Evolutionary conservation across 1,140 invertebrate species (phyloP).

Genomic region (Solenopsis invicta): DNA sequence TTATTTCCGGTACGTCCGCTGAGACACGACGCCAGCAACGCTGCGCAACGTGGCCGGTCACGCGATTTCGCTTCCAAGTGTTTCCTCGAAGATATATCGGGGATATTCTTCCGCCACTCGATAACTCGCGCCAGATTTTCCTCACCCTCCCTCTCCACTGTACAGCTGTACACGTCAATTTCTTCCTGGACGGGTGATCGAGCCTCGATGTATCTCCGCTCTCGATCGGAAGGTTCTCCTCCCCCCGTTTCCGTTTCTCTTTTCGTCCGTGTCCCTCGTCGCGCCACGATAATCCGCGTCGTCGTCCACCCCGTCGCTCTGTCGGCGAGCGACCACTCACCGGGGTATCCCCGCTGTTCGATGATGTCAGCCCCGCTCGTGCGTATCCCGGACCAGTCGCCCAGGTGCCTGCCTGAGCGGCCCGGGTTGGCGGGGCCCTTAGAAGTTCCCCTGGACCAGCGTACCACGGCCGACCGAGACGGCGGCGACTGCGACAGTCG

Average conservation of each 20-base stretch:
- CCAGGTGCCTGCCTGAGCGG: slow-evolving; percentile 75
- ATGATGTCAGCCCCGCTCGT: slow-evolving; percentile 79
- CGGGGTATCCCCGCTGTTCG: slow-evolving; percentile 53
- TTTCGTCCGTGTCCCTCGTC: slow-evolving; percentile 27
- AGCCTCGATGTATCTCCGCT: slow-evolving; percentile 26
- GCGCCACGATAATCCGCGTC: slow-evolving; percentile 24
- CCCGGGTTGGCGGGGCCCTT: slow-evolving; percentile 79
- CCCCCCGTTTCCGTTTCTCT: slow-evolving; percentile 19
- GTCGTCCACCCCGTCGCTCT: slow-evolving; percentile 23
- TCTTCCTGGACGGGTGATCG: slow-evolving; percentile 24
- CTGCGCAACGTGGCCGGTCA: background rate
- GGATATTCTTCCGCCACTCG: slow-evolving; percentile 13
- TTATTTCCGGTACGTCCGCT: slow-evolving; percentile 22
- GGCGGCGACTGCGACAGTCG: slow-evolving; percentile 25
- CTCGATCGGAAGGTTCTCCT: background rate
- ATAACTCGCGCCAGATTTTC: slow-evolving; percentile 15
- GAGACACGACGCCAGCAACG: slow-evolving; percentile 5
- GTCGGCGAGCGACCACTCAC: slow-evolving; percentile 36
- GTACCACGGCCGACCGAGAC: slow-evolving; percentile 58
- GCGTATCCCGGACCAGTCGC: slow-evolving; percentile 75
- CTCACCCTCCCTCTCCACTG: slow-evolving; percentile 7
- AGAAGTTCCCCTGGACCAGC: slow-evolving; percentile 80
- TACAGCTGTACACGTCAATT: slow-evolving; percentile 15
- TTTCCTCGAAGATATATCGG: slow-evolving; percentile 22
- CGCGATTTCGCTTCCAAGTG: slow-evolving; percentile 31